Conservation (phyloP, 2,797 vertebrate species). For the Typhlichthys subterraneus region DNA sequence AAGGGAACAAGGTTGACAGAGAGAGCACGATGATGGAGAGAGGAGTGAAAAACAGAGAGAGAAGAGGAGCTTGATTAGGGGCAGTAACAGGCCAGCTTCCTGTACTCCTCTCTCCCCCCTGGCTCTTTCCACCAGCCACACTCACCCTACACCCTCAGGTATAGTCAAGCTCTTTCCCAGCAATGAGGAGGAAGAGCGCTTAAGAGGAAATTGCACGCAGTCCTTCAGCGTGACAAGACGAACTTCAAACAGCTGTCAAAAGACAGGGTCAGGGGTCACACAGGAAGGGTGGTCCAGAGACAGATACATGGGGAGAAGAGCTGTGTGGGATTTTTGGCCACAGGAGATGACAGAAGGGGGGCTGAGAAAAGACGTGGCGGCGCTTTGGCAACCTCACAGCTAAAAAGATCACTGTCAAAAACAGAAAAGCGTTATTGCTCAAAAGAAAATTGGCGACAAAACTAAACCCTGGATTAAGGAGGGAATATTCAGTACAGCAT, state of each 20-base stretch:
- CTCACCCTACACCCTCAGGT: slow-evolving; percentile 43
- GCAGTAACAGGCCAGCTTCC: slow-evolving; percentile 51
- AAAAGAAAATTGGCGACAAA: not conserved
- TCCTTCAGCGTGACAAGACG: slow-evolving; percentile 59
- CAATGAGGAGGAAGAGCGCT: slow-evolving; percentile 71
- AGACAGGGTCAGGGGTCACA: slow-evolving; percentile 45
- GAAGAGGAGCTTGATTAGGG: slow-evolving; percentile 59
- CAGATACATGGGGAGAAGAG: slow-evolving; percentile 47
- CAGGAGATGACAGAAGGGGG: not conserved
- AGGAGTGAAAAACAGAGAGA: slow-evolving; percentile 16
- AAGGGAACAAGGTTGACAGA: slow-evolving; percentile 23
- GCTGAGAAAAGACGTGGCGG: too few relatives aligned
- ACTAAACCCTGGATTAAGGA: not conserved
- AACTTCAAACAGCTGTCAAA: slow-evolving; percentile 70
- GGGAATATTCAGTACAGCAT: too few relatives aligned
- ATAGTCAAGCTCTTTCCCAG: slow-evolving; percentile 43
- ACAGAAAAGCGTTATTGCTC: slow-evolving; percentile 19
- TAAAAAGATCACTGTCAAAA: slow-evolving; percentile 24
- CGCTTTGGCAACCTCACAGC: slow-evolving; percentile 15
- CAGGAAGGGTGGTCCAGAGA: slow-evolving; percentile 28
- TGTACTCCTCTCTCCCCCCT: slow-evolving; percentile 34
- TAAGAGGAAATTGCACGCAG: slow-evolving; percentile 71
- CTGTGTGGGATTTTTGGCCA: slow-evolving; percentile 39
- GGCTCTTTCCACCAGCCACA: slow-evolving; percentile 2
- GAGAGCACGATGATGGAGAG: slow-evolving; percentile 25